These are phyloP conservation scores for Lycodopsis pacificus DNA, from an alignment of 2,797 vertebrate species.

Conservation along the genomic window DNA sequence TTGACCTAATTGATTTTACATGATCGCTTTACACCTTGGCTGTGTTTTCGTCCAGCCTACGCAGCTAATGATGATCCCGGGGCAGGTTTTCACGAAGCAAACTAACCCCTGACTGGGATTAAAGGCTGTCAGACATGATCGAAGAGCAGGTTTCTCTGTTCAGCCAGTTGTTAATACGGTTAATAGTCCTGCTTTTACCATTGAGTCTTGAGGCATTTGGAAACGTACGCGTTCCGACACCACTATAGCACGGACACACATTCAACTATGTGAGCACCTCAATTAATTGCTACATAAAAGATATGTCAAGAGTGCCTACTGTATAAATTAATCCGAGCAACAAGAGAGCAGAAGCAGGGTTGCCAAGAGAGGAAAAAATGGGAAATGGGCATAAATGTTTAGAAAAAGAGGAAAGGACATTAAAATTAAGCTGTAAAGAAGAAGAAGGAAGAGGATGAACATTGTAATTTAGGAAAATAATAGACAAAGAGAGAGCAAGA, in stretches of 20 bases:
- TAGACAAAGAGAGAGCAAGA: background rate
- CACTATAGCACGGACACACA: background rate
- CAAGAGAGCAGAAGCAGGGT: background rate
- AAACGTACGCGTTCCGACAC: background rate
- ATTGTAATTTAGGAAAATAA: background rate
- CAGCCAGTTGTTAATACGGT: background rate
- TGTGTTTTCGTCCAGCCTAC: conserved; percentile 28
- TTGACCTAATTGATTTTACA: conserved; percentile 39
- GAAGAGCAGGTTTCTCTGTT: conserved; percentile 17
- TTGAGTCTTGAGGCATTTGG: background rate
- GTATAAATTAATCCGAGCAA: background rate
- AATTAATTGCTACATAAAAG: background rate
- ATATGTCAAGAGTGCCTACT: background rate
- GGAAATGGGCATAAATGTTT: background rate
- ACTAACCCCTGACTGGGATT: conserved; percentile 11
- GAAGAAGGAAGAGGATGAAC: background rate
- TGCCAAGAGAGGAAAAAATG: background rate
- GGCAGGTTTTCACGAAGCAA: conserved; percentile 33
- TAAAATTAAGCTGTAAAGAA: background rate
- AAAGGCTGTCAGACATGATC: conserved; percentile 19
- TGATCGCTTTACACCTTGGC: conserved; percentile 28
- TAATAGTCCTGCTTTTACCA: background rate
- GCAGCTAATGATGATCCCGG: conserved; percentile 36
- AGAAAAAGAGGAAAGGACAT: background rate
- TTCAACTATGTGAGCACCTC: background rate